A percentile compares a stretch with the other conserved stretches of the same genome.
phyloP scores from a whole-genome alignment of 1,140 invertebrate genomes.

The Drosophila sp. region DNA sequence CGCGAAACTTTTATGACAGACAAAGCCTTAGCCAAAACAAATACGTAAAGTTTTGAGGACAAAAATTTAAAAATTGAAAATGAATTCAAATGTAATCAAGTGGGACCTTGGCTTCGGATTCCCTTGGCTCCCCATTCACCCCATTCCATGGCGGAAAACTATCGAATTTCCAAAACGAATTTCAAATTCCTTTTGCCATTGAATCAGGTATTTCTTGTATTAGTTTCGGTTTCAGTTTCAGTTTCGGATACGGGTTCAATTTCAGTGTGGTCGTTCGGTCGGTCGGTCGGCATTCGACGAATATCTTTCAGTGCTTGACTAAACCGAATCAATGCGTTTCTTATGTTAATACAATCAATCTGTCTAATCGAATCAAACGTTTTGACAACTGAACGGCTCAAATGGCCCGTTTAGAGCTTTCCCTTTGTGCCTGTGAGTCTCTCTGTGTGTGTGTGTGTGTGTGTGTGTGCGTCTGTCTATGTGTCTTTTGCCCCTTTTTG shows the following conservation, averaged over 20 bases:
- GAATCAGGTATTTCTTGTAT: slow-evolving; percentile 2
- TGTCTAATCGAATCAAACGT: slow-evolving; percentile 78
- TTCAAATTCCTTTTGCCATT: slow-evolving; percentile 6
- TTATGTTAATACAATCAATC: slow-evolving; percentile 78
- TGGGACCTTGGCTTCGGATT: background rate
- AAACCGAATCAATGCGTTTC: slow-evolving; percentile 74
- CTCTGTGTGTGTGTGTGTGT: background rate
- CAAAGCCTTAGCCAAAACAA: slow-evolving; percentile 4
- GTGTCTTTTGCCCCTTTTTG: slow-evolving; percentile 14
- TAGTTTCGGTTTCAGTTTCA: background rate
- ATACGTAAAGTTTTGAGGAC: background rate
- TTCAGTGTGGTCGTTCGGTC: background rate
- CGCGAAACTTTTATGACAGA: slow-evolving; percentile 21
- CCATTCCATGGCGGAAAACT: background rate
- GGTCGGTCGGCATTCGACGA: background rate
- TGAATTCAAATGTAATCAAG: slow-evolving; percentile 20
- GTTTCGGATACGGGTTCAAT: background rate
- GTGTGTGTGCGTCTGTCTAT: background rate
- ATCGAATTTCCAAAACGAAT: slow-evolving; percentile 8
- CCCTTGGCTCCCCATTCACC: background rate
- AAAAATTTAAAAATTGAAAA: slow-evolving; percentile 10
- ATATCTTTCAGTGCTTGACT: slow-evolving; percentile 53
- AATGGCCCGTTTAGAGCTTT: slow-evolving; percentile 61
- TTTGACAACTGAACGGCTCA: slow-evolving; percentile 71
- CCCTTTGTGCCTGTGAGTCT: slow-evolving; percentile 12